A percentile compares a stretch with the other conserved stretches of the same genome.
Conservation (phyloP, 2,113 vertebrate genomes). For the Gymnocephalus cernua region DNA sequence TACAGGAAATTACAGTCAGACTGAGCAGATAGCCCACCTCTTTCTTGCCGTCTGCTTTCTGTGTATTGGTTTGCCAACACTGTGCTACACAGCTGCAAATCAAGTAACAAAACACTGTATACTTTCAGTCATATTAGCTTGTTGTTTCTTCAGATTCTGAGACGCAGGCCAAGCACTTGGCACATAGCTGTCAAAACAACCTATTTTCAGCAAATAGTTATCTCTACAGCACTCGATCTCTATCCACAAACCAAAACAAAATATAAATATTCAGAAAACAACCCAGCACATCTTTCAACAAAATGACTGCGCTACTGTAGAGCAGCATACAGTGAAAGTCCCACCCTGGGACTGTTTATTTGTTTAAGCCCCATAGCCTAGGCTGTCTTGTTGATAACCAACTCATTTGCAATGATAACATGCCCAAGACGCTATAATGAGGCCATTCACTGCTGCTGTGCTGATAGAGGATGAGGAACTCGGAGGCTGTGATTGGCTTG, state of each 20-base stretch:
- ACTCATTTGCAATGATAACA: constrained; percentile 75
- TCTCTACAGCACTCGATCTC: constrained; percentile 5
- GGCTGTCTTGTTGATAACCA: constrained; percentile 62
- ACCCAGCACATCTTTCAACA: constrained; percentile 21
- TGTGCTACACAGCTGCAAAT: constrained; percentile 22
- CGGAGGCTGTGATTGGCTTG: constrained; percentile 51
- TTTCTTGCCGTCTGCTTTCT: constrained; percentile 11
- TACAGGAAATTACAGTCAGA: constrained; percentile 78
- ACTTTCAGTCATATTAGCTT: constrained; percentile 12
- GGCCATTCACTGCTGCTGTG: constrained; percentile 55
- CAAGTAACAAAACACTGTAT: constrained; percentile 11
- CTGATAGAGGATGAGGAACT: constrained; percentile 60
- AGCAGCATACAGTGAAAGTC: constrained; percentile 24
- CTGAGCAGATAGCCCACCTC: constrained; percentile 51
- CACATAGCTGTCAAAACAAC: constrained; percentile 2
- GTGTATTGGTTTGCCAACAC: background rate
- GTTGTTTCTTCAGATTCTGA: constrained; percentile 11
- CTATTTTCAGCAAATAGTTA: constrained; percentile 27
- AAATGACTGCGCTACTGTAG: constrained; percentile 8
- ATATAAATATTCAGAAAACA: constrained; percentile 8
- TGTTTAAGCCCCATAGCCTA: constrained; percentile 33
- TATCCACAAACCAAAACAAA: constrained; percentile 20
- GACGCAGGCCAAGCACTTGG: constrained; percentile 6
- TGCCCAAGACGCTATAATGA: constrained; percentile 68
- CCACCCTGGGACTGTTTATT: constrained; percentile 62